These are phyloP conservation scores for Alviniconcha strummeri DNA, from an alignment of 2,888 invertebrate species.

Conservation along the genomic window DNA sequence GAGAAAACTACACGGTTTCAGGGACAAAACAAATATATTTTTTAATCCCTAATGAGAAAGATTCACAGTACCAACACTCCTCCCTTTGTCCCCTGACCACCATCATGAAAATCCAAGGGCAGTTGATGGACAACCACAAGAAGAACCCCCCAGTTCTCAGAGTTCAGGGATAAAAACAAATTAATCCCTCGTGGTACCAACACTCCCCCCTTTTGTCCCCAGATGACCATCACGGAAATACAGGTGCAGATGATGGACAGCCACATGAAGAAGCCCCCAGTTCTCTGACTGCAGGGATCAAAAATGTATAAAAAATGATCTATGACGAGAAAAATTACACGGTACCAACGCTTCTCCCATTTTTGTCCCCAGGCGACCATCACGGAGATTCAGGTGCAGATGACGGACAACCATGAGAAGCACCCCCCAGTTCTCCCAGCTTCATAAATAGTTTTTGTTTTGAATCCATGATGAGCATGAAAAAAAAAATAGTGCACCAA, in stretches of 20 bases:
- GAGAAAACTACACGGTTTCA: too few relatives aligned
- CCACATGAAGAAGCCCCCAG: constrained; percentile 83
- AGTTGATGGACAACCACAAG: constrained; percentile 91
- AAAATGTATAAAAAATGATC: too few relatives aligned
- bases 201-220: constrained; percentile 46
- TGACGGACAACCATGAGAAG: constrained; percentile 91
- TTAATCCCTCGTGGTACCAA: too few relatives aligned
- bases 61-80: too few relatives aligned
- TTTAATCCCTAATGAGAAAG: too few relatives aligned
- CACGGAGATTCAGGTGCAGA: constrained; percentile 87
- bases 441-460: too few relatives aligned
- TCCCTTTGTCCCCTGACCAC: constrained; percentile 76
- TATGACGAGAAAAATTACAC: too few relatives aligned
- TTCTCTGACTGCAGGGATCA: not conserved
- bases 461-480: too few relatives aligned
- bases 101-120: constrained; percentile 86
- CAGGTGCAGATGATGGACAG: constrained; percentile 89
- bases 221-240: constrained; percentile 88
- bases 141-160: constrained; percentile 78
- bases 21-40: too few relatives aligned
- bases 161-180: too few relatives aligned
- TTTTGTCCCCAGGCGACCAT: constrained; percentile 79
- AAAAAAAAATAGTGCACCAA: too few relatives aligned
- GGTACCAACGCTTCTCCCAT: too few relatives aligned
- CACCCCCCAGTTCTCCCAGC: constrained; percentile 74